Evolutionary conservation across 2,888 invertebrate species (phyloP).

Genomic region (Elysia crispata): DNA sequence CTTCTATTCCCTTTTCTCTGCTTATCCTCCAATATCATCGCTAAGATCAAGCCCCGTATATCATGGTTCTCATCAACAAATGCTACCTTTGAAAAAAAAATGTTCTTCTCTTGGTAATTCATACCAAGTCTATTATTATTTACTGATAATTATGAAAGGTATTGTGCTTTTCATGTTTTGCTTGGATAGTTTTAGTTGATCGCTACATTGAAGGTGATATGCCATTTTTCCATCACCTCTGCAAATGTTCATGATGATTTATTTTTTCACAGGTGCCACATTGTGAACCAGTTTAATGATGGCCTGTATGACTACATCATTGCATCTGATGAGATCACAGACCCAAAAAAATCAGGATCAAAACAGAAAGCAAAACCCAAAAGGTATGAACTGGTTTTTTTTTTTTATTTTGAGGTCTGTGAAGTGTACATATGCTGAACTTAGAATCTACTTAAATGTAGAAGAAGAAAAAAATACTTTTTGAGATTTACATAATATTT

Average conservation of each 20-base stretch:
- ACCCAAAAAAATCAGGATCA: conserved; percentile 47
- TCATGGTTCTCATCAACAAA: no score
- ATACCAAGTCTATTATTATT: no score
- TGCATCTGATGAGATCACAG: conserved; percentile 91
- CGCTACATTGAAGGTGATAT: no score
- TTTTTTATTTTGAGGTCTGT: no score
- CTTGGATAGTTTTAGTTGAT: no score
- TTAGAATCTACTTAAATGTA: background rate
- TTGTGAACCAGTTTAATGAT: conserved; percentile 96
- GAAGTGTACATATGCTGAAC: background rate
- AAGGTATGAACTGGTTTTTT: conserved; percentile 20
- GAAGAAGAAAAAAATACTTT: no score
- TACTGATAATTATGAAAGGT: background rate
- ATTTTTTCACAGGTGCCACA: conserved; percentile 84
- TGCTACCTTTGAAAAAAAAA: no score
- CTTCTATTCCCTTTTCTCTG: no score
- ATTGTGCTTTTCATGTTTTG: conserved; percentile 5
- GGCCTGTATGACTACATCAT: conserved; percentile 96
- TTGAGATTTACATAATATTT: no score
- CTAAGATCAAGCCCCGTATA: no score
- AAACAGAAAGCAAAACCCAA: conserved; percentile 31
- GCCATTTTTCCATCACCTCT: background rate
- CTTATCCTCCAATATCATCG: no score
- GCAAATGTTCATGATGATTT: background rate
- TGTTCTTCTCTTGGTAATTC: no score